phyloP scores from a whole-genome alignment of 2,113 vertebrate genomes.

The Pomatostomus ruficeps region DNA sequence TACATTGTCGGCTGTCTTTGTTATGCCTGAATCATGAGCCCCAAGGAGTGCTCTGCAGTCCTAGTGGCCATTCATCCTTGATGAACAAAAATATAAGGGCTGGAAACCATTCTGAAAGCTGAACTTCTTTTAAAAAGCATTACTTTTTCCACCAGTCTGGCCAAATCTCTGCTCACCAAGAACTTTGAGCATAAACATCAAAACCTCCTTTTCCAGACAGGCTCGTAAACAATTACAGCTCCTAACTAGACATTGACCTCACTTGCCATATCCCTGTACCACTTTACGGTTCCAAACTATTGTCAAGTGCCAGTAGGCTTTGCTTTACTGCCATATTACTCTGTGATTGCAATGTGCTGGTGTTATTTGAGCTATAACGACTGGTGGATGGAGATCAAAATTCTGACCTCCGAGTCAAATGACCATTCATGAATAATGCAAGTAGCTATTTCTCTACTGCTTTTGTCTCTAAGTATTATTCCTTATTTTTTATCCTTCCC shows the following conservation, averaged over 20 bases:
- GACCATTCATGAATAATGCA: neutral
- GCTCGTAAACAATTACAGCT: neutral
- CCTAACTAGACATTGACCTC: neutral
- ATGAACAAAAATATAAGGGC: neutral
- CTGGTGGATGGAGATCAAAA: neutral
- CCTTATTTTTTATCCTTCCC: neutral
- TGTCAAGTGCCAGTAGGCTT: neutral
- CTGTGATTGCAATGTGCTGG: neutral
- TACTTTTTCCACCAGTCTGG: constrained; percentile 16
- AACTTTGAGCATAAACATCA: neutral
- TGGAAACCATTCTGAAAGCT: neutral
- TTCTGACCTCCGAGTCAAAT: neutral
- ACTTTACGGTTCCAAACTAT: neutral
- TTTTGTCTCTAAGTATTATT: neutral
- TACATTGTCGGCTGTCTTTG: neutral
- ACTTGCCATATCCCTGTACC: neutral
- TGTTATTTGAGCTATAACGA: neutral
- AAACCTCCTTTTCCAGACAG: neutral
- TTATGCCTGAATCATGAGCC: neutral
- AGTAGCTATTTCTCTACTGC: neutral
- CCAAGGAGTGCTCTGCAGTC: neutral
- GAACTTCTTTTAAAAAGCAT: neutral
- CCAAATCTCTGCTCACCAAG: neutral
- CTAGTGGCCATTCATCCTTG: neutral
- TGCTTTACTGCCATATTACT: neutral